Evolutionary conservation across 2,888 invertebrate genomes (phyloP).

Genomic region (Heliconius hortense): DNA sequence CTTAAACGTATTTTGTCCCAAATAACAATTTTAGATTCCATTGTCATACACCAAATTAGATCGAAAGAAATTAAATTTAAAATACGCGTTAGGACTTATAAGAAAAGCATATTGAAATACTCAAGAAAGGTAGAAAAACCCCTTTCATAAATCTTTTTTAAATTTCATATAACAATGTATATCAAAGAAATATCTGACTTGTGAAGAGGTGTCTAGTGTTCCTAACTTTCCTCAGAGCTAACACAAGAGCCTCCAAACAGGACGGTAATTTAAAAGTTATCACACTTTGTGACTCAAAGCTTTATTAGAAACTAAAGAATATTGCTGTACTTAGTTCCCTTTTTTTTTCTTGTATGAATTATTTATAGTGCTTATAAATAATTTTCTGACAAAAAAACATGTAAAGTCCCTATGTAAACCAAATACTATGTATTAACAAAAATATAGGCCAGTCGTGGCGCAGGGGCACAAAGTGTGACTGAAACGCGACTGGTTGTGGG

Average conservation of each 20-base stretch:
- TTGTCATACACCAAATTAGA: too few relatives aligned
- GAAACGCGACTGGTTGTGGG: too few relatives aligned
- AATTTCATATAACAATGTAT: neutral
- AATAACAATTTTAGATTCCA: too few relatives aligned
- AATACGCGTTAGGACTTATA: too few relatives aligned
- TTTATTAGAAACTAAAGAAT: constrained; percentile 18
- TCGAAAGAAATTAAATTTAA: too few relatives aligned
- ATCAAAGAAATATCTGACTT: constrained; percentile 21
- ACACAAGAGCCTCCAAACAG: constrained; percentile 27
- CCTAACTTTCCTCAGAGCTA: constrained; percentile 15
- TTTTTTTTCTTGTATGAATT: neutral
- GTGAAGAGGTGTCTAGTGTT: constrained; percentile 26
- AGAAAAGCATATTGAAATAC: neutral
- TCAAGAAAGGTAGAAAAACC: neutral
- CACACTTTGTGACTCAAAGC: constrained; percentile 24
- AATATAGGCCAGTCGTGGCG: too few relatives aligned
- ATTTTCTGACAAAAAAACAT: too few relatives aligned
- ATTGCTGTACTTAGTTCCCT: neutral
- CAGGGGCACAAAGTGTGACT: too few relatives aligned
- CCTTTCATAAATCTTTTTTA: neutral
- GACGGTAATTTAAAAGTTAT: constrained; percentile 31
- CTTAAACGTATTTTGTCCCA: too few relatives aligned
- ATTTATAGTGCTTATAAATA: too few relatives aligned
- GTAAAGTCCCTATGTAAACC: too few relatives aligned
- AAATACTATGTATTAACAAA: too few relatives aligned